Evolutionary conservation across 2,797 vertebrate species (phyloP).

Genomic region (Scleropages formosus): DNA sequence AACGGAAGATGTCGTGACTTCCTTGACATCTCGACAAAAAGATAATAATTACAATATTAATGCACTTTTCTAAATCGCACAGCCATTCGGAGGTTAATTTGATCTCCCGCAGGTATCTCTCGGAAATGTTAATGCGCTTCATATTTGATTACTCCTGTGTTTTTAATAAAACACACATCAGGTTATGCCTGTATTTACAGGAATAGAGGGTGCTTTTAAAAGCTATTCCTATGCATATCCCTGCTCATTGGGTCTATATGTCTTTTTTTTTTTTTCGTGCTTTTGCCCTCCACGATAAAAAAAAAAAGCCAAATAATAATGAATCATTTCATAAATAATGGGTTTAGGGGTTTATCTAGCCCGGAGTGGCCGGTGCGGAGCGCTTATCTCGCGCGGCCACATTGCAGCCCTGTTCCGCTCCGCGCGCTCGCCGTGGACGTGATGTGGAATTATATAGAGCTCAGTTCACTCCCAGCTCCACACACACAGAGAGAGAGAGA

Average conservation of each 20-base stretch:
- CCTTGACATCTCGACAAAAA: no score
- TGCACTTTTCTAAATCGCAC: no score
- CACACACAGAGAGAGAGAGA: no score
- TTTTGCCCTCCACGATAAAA: slow-evolving; percentile 47
- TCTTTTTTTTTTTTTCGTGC: slow-evolving; percentile 35
- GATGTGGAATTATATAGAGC: slow-evolving; percentile 78
- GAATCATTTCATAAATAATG: slow-evolving; percentile 99
- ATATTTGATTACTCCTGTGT: no score
- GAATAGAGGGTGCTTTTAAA: no score
- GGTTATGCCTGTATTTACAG: no score
- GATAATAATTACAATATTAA: no score
- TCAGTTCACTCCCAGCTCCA: slow-evolving; percentile 59
- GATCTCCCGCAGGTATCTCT: no score
- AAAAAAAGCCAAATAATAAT: slow-evolving; percentile 90
- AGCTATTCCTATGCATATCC: slow-evolving; percentile 48
- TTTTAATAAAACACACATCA: no score
- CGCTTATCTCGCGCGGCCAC: slow-evolving; percentile 96
- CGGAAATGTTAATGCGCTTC: no score
- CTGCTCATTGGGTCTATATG: slow-evolving; percentile 47
- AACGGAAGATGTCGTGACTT: no score
- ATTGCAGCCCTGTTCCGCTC: slow-evolving; percentile 92
- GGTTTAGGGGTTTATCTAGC: slow-evolving; percentile 94
- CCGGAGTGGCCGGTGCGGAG: slow-evolving; percentile 86
- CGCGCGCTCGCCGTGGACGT: slow-evolving; percentile 87
- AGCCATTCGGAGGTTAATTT: no score